Percentiles rank a stretch among this genome's conserved stretches.
These are phyloP conservation scores for Onthophagus sagittarius DNA, from an alignment of 2,888 invertebrate species.

Conservation along the genomic window DNA sequence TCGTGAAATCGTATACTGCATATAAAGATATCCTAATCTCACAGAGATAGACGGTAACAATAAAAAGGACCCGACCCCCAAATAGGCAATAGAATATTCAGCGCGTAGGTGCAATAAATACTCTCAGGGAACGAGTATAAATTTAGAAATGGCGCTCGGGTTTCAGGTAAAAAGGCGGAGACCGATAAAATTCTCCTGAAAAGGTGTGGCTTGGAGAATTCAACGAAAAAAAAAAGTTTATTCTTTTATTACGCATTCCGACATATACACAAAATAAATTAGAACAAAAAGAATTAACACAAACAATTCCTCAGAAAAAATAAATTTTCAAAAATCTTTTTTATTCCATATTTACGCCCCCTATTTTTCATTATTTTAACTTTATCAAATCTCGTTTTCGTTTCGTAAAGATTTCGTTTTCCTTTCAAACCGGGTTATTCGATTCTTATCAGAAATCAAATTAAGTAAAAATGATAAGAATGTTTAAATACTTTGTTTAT, in stretches of 20 bases:
- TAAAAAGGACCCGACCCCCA: neutral
- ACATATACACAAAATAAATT: too few relatives aligned
- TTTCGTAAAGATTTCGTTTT: too few relatives aligned
- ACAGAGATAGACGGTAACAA: neutral
- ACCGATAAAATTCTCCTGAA: neutral
- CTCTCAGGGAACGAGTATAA: conserved; percentile 10
- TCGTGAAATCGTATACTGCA: neutral
- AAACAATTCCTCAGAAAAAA: too few relatives aligned
- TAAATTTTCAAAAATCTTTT: too few relatives aligned
- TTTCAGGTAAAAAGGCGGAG: neutral
- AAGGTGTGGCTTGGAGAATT: neutral
- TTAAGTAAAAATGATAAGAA: neutral
- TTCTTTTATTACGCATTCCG: too few relatives aligned
- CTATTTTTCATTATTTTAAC: too few relatives aligned
- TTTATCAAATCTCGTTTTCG: too few relatives aligned
- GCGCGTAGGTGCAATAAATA: conserved; percentile 18
- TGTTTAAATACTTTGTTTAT: neutral
- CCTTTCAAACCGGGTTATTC: neutral
- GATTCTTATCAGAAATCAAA: neutral
- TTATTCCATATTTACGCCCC: too few relatives aligned
- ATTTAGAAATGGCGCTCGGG: conserved; percentile 21
- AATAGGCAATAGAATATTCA: conserved; percentile 23
- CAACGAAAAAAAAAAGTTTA: neutral
- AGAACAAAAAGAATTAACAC: too few relatives aligned
- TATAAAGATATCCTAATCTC: neutral